Base-by-base conservation (phyloP, 2,113 vertebrate genomes). In the human region DNA sequence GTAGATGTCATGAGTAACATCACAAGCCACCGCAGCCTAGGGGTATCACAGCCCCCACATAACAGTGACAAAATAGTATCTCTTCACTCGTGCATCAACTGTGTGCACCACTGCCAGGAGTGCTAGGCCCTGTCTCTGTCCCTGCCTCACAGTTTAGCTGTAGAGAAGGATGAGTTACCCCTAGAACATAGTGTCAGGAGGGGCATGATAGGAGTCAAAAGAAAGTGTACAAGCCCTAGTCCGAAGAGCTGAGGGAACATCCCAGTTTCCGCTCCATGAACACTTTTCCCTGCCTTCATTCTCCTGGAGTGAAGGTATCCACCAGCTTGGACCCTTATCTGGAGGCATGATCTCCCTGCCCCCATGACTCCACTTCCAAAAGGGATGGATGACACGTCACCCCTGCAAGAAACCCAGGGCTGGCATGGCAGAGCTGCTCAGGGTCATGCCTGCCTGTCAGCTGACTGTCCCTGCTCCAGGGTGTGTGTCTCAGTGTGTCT, bases 141-240 rank as follows among this genome's bases (percentile, higher is more conserved):
- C 76, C 25, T 2, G 1, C 25, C 35, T 86, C 59, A 66, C 14
- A 45, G 27, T 14, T n/a, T 30, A 57, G 75, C 70, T 22, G 14
- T 27, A 6, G 55, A 45, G 87, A 76, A n/a, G 3, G 17, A n/a
- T 3, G 66, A 22, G 22, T 45, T 25, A 66, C 16, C 72, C 10
- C 73, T 6, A 9, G 59, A 43, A 64, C 59, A 79, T 5, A 30
- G 12, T 8, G 25, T 17, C 18, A 40, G 50, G 50, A 40, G 16
- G 23, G n/a, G 3, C 27, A 20, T 0, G 0, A 8, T 7, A 35
- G 25, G 66, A 48, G 27, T 25, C 40, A 40, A 45, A 72, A 59
- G n/a, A 75, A 48, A 40, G 55, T 18, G 13, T 25, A 8, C 0
- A 0, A 25, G 10, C 4, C 70, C 10, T 22, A 2, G 25, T 32